These are phyloP conservation scores for Tribolium castaneum DNA, from an alignment of 1,140 invertebrate genomes.

Conservation along the genomic window DNA sequence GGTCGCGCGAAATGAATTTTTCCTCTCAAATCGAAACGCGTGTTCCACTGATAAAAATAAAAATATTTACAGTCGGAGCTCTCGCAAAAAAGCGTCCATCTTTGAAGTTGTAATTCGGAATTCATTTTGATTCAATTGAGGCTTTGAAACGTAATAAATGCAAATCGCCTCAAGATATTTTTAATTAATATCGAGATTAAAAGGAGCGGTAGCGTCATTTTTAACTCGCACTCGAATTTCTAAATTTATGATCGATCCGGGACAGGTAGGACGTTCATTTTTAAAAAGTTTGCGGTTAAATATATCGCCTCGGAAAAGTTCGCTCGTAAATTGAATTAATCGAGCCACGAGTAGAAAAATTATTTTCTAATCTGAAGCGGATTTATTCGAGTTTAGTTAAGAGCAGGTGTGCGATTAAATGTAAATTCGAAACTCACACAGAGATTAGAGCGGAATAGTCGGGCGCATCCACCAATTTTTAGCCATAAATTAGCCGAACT, in stretches of 20 bases:
- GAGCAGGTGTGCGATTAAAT: neutral
- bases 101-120: neutral
- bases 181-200: conserved; percentile 36
- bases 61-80: too few relatives aligned
- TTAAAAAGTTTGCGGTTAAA: neutral
- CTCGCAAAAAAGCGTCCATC: too few relatives aligned
- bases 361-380: neutral
- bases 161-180: conserved; percentile 26
- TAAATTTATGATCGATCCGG: neutral
- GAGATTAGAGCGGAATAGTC: neutral
- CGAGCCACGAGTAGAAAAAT: neutral
- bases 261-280: neutral
- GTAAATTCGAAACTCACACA: neutral
- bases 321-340: conserved; percentile 2
- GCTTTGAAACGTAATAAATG: conserved; percentile 33
- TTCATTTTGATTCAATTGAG: conserved; percentile 1
- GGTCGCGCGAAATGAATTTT: too few relatives aligned
- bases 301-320: neutral
- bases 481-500: neutral
- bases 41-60: too few relatives aligned
- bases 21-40: too few relatives aligned
- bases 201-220: conserved; percentile 12
- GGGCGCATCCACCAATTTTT: neutral
- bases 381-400: neutral
- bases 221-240: neutral